Base-by-base conservation (phyloP, 2,888 invertebrate genomes). In the Tipula unca region DNA sequence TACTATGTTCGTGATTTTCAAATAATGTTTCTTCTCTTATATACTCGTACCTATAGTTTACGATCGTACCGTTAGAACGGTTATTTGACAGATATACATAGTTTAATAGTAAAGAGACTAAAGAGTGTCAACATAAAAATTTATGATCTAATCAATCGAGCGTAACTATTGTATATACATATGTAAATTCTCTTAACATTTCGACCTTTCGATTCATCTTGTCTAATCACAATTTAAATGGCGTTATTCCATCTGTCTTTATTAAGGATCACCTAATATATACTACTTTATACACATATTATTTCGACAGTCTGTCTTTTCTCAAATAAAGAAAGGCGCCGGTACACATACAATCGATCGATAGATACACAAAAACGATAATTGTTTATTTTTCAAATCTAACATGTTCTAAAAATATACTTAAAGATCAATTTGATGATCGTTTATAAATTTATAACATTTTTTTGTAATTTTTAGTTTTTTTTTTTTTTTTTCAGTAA, bases 351-450 rank as follows among this genome's bases (percentile, higher is more conserved):
- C 69, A 69, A 25, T 54, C 48, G 25, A 69, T 69, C 69, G 20
- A 48, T 48, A 48, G 48, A 69, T 69, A 69, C 25, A 69, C 69
- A 69, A 69, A 69, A 32, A 32, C 32, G 32, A 32, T 69, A 25
- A 69, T 69, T 69, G 69, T 69, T 69, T 69, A 69, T 69, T 69
- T 69, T 69, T 69, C 69, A 69, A 69, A 69, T 69, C n/a, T 25
- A 69, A 69, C 69, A 25, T 69, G 25, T 69, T 69, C 69, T 69
- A 69, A 69, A 69, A 69, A 69, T n/a, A n/a, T 69, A 69, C 69
- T 69, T 69, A 69, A 69, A 69, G 69, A 69, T 69, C 69, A 69
- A 69, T 69, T 69, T 69, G 69, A 69, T 69, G 69, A 69, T 69
- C 69, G 69, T 69, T 69, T 54, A 54, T 54, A 54, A n/a, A 54